Percentiles rank a stretch among this genome's conserved stretches.
phyloP scores from a whole-genome alignment of 2,797 vertebrate species.

The Urosaurus nigricauda region DNA sequence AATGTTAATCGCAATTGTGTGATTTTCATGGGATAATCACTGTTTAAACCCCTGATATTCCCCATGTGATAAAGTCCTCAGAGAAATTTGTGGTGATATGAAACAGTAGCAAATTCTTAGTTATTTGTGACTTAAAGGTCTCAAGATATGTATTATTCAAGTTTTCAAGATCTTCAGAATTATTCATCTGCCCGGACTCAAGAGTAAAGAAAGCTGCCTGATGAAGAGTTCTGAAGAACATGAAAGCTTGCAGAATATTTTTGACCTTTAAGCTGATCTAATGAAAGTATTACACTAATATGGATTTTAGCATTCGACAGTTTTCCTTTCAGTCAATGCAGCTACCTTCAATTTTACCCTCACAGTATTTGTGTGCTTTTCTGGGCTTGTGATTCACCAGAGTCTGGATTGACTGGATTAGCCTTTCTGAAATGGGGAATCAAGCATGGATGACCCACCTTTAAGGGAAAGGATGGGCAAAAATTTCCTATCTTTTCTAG shows the following conservation, averaged over 20 bases:
- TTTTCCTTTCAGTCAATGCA: background rate
- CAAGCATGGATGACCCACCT: background rate
- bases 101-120: no score
- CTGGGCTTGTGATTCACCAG: background rate
- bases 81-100: no score
- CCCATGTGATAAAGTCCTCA: no score
- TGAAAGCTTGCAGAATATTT: background rate
- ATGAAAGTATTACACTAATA: background rate
- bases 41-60: no score
- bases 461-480: background rate
- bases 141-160: background rate
- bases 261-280: background rate
- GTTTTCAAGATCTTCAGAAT: background rate
- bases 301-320: background rate
- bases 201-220: background rate
- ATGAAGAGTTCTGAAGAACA: background rate
- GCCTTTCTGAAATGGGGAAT: background rate
- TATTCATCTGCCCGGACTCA: background rate
- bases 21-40: no score
- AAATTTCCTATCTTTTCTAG: background rate
- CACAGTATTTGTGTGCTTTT: background rate
- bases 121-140: background rate
- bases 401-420: constrained; percentile 2
- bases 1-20: no score
- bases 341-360: background rate